Evolutionary conservation across 2,797 vertebrate genomes (phyloP).

Genomic region (Lepilemur septentrionalis): DNA sequence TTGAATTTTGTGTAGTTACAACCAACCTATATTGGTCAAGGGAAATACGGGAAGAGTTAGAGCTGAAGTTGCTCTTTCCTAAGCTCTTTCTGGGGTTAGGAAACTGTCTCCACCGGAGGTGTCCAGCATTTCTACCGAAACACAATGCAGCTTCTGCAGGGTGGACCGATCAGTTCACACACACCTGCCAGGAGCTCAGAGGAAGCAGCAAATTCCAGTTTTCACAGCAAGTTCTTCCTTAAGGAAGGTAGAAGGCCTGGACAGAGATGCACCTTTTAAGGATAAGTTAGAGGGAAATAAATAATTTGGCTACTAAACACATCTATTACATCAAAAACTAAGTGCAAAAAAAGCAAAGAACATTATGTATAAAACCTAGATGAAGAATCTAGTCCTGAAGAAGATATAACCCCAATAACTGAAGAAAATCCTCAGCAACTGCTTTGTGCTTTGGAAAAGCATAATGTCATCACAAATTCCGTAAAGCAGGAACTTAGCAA

Average conservation of each 20-base stretch:
- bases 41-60: too few relatives aligned
- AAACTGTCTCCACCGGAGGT: not conserved
- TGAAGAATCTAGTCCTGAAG: not conserved
- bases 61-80: not conserved
- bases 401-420: not conserved
- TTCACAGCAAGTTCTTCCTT: not conserved
- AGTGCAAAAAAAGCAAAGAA: not conserved
- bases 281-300: not conserved
- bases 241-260: not conserved
- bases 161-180: accelerated
- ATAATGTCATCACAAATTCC: not conserved
- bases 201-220: not conserved
- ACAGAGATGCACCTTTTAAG: not conserved
- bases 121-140: not conserved
- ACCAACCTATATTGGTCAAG: not conserved
- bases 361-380: not conserved
- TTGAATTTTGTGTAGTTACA: accelerated
- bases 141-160: accelerated
- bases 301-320: too few relatives aligned
- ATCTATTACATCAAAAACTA: not conserved
- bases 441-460: not conserved
- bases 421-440: not conserved
- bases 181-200: not conserved
- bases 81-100: not conserved
- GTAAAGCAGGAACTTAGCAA: not conserved